phyloP scores from a whole-genome alignment of 1,140 invertebrate species.

The Atta colombica region DNA sequence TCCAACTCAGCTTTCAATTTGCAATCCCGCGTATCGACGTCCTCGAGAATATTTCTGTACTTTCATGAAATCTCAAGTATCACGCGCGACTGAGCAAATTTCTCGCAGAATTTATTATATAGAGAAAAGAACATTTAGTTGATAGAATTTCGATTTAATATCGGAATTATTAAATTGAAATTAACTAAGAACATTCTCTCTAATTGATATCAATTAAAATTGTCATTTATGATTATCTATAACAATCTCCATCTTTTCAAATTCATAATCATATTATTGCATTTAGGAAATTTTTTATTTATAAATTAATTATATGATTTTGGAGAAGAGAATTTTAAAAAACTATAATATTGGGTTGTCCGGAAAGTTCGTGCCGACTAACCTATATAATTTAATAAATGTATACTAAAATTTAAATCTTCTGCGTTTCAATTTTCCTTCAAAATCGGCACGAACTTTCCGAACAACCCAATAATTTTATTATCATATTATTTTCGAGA shows the following conservation, averaged over 20 bases:
- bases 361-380: too few species aligned
- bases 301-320: not conserved
- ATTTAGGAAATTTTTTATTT: not conserved
- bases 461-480: not conserved
- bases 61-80: not conserved
- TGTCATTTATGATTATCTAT: not conserved
- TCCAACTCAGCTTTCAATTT: conserved; percentile 60
- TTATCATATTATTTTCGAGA: conserved; percentile 5
- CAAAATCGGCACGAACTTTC: too few species aligned
- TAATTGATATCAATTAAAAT: not conserved
- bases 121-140: not conserved
- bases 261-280: not conserved
- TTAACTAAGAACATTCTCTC: not conserved
- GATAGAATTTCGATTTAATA: not conserved
- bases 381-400: too few species aligned
- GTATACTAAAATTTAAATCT: too few species aligned
- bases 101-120: not conserved
- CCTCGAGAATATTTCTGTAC: conserved; percentile 20
- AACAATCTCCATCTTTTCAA: not conserved
- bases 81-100: not conserved
- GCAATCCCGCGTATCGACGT: conserved; percentile 12
- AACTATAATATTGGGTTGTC: not conserved
- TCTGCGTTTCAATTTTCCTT: too few species aligned
- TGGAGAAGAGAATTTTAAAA: not conserved
- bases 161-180: not conserved